Evolutionary conservation across 2,888 invertebrate species (phyloP).

Genomic region (Branchipolynoe longqiensis): DNA sequence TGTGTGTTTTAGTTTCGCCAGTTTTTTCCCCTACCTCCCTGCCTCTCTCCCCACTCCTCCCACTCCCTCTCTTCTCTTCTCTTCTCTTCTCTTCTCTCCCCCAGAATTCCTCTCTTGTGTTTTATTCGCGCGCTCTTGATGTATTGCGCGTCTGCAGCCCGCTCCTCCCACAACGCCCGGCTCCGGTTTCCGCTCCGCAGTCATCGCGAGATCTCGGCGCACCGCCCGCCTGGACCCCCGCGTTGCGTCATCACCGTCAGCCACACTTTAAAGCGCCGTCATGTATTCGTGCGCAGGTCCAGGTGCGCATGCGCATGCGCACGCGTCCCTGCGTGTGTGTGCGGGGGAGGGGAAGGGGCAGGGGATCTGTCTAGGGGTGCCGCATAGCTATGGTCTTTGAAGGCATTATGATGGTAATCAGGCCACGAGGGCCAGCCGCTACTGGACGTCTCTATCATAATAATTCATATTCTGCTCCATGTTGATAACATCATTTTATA

Average conservation of each 20-base stretch:
- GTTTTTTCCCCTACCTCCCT: constrained; percentile 13
- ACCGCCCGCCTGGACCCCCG: constrained; percentile 26
- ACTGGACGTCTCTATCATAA: too few species aligned
- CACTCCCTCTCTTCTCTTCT: not conserved
- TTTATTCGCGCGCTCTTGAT: constrained; percentile 11
- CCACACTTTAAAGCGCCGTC: constrained; percentile 2
- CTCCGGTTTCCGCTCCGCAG: constrained; percentile 42
- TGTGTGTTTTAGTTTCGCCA: too few species aligned
- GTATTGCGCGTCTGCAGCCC: constrained; percentile 23
- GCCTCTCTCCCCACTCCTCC: not conserved
- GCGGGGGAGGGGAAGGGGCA: not conserved
- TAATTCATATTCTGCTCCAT: too few species aligned
- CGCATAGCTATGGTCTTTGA: too few species aligned
- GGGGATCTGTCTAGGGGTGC: too few species aligned
- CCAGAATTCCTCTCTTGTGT: not conserved
- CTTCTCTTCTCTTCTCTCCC: not conserved
- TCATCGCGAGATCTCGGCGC: not conserved
- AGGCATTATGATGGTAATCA: too few species aligned
- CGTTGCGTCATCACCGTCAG: constrained; percentile 39
- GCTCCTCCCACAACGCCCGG: constrained; percentile 34
- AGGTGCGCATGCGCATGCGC: not conserved
- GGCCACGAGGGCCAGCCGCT: too few species aligned
- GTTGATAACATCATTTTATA: too few species aligned
- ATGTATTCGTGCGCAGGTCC: constrained; percentile 53
- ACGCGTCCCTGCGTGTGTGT: not conserved